These are phyloP conservation scores for Diaphora mendica DNA, from an alignment of 2,888 invertebrate species.

Conservation along the genomic window DNA sequence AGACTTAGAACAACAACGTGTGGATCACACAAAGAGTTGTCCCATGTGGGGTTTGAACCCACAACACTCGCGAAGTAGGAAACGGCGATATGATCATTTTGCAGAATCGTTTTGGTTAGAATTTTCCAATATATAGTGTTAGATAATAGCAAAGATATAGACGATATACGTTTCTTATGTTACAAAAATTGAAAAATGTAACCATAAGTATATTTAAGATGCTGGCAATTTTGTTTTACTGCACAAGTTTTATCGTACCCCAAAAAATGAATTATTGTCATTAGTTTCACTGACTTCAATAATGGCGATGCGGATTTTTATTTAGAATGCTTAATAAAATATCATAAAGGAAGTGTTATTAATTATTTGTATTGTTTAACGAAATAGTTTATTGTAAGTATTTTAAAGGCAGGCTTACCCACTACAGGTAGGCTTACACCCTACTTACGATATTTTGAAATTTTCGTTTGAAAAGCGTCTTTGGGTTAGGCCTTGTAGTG, in stretches of 20 bases:
- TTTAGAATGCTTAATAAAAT: not conserved
- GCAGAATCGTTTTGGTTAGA: not conserved
- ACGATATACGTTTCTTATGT: not conserved
- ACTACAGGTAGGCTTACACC: too few species aligned
- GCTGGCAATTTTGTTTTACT: not conserved
- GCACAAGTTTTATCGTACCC: not conserved
- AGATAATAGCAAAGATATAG: not conserved
- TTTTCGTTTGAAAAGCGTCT: too few species aligned
- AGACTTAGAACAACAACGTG: too few species aligned
- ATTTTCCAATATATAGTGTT: not conserved
- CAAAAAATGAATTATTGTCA: not conserved
- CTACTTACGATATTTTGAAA: too few species aligned
- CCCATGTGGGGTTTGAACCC: not conserved
- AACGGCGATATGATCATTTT: not conserved
- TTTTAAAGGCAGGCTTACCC: too few species aligned
- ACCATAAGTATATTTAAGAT: not conserved
- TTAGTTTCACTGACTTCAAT: not conserved
- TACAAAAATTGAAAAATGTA: not conserved
- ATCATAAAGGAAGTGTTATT: not conserved
- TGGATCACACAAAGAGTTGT: too few species aligned
- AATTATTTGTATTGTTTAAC: not conserved
- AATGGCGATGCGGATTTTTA: not conserved
- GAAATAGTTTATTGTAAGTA: not conserved
- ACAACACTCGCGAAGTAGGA: too few species aligned
- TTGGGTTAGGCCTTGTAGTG: too few species aligned